A percentile compares a stretch with the other conserved stretches of the same genome.
These are phyloP conservation scores for Rissa tridactyla DNA, from an alignment of 2,113 vertebrate genomes.

Conservation along the genomic window DNA sequence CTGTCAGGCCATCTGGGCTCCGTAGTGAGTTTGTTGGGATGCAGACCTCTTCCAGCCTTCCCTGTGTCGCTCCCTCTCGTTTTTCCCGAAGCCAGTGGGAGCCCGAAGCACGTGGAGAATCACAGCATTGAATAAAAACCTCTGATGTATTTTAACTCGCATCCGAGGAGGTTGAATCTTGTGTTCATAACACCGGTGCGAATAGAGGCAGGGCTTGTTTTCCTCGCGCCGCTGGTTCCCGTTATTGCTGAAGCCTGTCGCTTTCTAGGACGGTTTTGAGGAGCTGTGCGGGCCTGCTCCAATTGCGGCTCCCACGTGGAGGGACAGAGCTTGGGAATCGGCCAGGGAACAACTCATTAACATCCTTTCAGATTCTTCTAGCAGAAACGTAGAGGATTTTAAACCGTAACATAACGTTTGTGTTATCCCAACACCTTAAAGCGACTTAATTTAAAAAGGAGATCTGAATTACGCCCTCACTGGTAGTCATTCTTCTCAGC, in stretches of 20 bases:
- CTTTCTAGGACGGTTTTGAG: not conserved
- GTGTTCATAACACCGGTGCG: accelerated
- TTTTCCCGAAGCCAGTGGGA: accelerated
- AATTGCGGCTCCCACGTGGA: not conserved
- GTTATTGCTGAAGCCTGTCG: not conserved
- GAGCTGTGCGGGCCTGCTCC: not conserved
- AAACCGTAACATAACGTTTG: accelerated
- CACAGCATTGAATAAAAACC: not conserved
- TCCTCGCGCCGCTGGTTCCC: accelerated
- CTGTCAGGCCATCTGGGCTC: not conserved
- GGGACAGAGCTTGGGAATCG: not conserved
- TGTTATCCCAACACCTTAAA: not conserved
- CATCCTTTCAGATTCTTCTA: not conserved
- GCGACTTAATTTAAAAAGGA: not conserved
- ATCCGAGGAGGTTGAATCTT: not conserved
- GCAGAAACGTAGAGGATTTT: not conserved
- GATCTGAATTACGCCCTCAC: not conserved
- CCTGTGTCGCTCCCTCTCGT: not conserved
- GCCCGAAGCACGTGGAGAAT: not conserved
- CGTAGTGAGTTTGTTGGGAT: not conserved
- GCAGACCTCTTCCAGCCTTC: not conserved
- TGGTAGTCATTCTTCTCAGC: not conserved
- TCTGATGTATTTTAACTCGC: not conserved
- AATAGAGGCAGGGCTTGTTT: not conserved
- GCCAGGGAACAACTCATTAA: not conserved